Percentiles rank a stretch among this genome's conserved stretches.
Evolutionary conservation across 2,797 vertebrate species (phyloP).

Genomic region (Hypotaenidia okinawae): DNA sequence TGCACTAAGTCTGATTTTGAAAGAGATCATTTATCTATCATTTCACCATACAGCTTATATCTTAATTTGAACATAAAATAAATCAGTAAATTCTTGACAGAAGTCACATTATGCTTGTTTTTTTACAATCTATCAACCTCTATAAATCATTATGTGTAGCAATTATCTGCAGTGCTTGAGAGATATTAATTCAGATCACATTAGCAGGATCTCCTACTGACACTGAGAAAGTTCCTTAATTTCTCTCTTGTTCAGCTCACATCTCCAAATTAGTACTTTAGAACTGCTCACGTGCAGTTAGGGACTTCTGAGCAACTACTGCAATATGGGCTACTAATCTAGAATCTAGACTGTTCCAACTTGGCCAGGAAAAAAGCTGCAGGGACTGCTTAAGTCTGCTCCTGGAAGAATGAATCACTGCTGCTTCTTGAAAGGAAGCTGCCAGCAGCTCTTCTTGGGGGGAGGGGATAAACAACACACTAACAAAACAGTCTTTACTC

Average conservation of each 20-base stretch:
- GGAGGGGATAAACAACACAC: not conserved
- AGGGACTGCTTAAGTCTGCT: not conserved
- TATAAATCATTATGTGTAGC: not conserved
- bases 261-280: not conserved
- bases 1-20: not conserved
- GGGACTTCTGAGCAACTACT: not conserved
- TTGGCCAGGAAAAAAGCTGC: not conserved
- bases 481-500: conserved; percentile 21
- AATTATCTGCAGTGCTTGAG: not conserved
- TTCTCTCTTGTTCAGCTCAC: not conserved
- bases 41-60: not conserved
- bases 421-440: conserved; percentile 34
- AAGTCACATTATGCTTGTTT: not conserved
- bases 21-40: not conserved
- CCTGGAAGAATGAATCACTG: conserved; percentile 53
- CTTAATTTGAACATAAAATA: not conserved
- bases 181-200: not conserved
- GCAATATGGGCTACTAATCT: conserved; percentile 19
- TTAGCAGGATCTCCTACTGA: not conserved
- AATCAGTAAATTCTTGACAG: not conserved
- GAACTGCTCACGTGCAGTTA: not conserved
- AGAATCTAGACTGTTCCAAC: conserved; percentile 21
- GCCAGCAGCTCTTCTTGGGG: conserved; percentile 21
- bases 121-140: not conserved
- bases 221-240: not conserved